Conservation (phyloP, 2,888 invertebrate species). For the Drosophila rellima region DNA sequence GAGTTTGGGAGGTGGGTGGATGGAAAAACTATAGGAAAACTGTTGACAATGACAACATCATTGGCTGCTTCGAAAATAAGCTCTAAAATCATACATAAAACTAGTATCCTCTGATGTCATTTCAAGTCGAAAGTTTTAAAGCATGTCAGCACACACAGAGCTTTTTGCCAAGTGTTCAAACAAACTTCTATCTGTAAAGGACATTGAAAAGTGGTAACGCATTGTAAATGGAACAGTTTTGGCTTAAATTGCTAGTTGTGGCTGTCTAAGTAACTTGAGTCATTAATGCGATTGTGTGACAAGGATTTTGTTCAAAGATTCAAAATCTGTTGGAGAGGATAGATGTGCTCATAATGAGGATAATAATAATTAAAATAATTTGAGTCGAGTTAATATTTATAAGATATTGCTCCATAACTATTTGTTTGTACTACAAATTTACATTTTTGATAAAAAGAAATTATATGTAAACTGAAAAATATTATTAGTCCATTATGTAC, state of each 20-base stretch:
- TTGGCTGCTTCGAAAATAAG: slow-evolving; percentile 32
- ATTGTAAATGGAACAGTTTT: slow-evolving; percentile 17
- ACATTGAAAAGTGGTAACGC: slow-evolving; percentile 19
- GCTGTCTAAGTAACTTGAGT: slow-evolving; percentile 11
- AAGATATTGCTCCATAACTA: neutral
- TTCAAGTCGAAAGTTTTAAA: slow-evolving; percentile 23
- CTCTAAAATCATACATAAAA: slow-evolving; percentile 27
- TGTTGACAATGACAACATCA: slow-evolving; percentile 57
- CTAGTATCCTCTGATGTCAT: slow-evolving; percentile 50
- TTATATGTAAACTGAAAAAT: neutral
- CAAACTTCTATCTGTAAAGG: slow-evolving; percentile 18
- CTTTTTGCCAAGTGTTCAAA: slow-evolving; percentile 19
- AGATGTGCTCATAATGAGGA: neutral
- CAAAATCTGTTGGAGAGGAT: neutral
- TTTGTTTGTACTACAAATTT: neutral
- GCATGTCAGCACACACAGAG: slow-evolving; percentile 1
- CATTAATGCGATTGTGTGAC: slow-evolving; percentile 1
- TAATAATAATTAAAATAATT: neutral
- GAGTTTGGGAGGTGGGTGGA: no score
- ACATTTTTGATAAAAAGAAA: neutral
- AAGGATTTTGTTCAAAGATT: neutral
- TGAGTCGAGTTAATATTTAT: neutral
- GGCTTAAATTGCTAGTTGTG: slow-evolving; percentile 13
- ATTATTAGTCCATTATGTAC: no score
- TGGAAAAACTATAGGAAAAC: slow-evolving; percentile 9